Evolutionary conservation across 2,888 invertebrate genomes (phyloP).

Genomic region (Pammene fasciana): DNA sequence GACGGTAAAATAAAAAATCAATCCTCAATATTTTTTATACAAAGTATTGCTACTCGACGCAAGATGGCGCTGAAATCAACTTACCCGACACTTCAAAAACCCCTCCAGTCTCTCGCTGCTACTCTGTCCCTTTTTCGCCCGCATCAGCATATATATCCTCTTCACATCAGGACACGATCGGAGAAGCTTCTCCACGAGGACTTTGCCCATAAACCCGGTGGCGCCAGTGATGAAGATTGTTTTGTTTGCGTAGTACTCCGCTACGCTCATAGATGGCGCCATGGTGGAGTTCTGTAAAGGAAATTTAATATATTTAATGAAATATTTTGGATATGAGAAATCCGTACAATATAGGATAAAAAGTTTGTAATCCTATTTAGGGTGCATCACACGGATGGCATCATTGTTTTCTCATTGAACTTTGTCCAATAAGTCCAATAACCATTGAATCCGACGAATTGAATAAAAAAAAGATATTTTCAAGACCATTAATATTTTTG

Average conservation of each 20-base stretch:
- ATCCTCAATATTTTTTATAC: background rate
- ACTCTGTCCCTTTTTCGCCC: slow-evolving; percentile 87
- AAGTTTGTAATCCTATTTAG: too few relatives aligned
- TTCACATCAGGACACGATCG: slow-evolving; percentile 87
- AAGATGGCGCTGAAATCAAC: slow-evolving; percentile 50
- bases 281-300: slow-evolving; percentile 48
- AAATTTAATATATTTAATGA: background rate
- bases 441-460: too few relatives aligned
- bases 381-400: too few relatives aligned
- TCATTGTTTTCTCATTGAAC: too few relatives aligned
- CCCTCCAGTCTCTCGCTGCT: slow-evolving; percentile 85
- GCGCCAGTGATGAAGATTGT: slow-evolving; percentile 91
- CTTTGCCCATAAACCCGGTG: slow-evolving; percentile 94
- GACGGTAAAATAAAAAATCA: too few relatives aligned
- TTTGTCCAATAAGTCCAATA: background rate
- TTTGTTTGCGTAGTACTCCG: slow-evolving; percentile 83
- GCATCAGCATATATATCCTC: slow-evolving; percentile 87
- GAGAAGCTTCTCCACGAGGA: slow-evolving; percentile 90
- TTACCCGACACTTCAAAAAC: slow-evolving; percentile 76
- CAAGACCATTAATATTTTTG: too few relatives aligned
- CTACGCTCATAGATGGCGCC: slow-evolving; percentile 71
- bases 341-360: too few relatives aligned
- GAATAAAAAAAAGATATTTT: too few relatives aligned
- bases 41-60: slow-evolving; percentile 27
- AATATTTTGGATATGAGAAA: too few relatives aligned